Conservation (phyloP, 2,888 invertebrate species). For the Nebria salina region DNA sequence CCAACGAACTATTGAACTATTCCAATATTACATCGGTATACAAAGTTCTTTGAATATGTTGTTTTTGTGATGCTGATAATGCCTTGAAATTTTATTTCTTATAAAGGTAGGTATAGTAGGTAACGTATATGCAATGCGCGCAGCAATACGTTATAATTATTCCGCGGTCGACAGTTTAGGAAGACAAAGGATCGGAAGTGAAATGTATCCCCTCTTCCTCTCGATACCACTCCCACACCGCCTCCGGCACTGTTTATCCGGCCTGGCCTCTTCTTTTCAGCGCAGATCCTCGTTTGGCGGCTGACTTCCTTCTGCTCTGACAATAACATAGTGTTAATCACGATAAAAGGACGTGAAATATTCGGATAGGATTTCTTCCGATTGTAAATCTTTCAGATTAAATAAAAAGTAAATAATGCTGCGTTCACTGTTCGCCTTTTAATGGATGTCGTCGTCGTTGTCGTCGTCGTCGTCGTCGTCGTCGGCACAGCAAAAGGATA, state of each 20-base stretch:
- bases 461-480: background rate
- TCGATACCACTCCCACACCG: background rate
- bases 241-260: background rate
- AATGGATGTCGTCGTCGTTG: background rate
- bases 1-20: background rate
- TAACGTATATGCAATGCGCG: background rate
- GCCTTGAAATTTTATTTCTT: background rate
- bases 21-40: background rate
- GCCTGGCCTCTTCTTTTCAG: background rate
- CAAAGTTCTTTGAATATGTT: no score
- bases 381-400: slow-evolving; percentile 46
- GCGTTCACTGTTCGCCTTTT: slow-evolving; percentile 29
- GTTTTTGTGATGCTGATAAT: background rate
- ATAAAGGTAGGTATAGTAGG: background rate
- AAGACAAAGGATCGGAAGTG: slow-evolving; percentile 21
- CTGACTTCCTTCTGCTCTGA: slow-evolving; percentile 17
- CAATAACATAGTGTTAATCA: slow-evolving; percentile 47
- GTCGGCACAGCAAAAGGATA: background rate
- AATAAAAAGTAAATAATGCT: slow-evolving; percentile 45
- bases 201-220: background rate
- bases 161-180: slow-evolving; percentile 8
- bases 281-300: background rate
- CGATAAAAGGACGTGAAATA: slow-evolving; percentile 43
- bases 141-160: slow-evolving; percentile 21
- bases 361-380: slow-evolving; percentile 30